Evolutionary conservation across 1,140 invertebrate genomes (phyloP).

Genomic region (Diuraphis noxia): DNA sequence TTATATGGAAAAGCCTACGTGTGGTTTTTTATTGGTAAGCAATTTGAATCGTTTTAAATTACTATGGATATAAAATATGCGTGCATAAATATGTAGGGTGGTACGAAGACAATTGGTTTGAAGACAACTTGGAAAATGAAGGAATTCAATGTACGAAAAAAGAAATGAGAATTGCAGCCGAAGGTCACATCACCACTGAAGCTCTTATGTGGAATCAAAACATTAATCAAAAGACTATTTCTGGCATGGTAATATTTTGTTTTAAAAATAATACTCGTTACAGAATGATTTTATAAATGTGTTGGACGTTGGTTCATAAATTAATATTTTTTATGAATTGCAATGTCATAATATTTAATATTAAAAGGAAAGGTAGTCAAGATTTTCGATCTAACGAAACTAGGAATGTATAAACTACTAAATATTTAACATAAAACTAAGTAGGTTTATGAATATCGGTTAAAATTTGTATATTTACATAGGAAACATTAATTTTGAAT

Average conservation of each 20-base stretch:
- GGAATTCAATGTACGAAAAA: slow-evolving; percentile 89
- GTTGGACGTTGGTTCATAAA: neutral
- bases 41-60: neutral
- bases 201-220: slow-evolving; percentile 98
- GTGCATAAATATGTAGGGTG: slow-evolving; percentile 69
- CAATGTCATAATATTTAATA: neutral
- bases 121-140: slow-evolving; percentile 83
- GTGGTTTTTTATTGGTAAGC: slow-evolving; percentile 97
- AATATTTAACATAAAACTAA: neutral
- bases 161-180: slow-evolving; percentile 89
- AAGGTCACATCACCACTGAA: slow-evolving; percentile 97
- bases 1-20: slow-evolving; percentile 96
- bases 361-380: neutral
- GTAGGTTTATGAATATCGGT: neutral
- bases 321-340: neutral
- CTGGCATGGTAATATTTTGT: slow-evolving; percentile 74
- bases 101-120: slow-evolving; percentile 99
- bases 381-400: too few species aligned
- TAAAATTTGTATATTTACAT: neutral
- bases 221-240: slow-evolving; percentile 82
- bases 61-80: neutral
- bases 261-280: neutral
- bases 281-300: neutral
- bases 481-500: too few species aligned
- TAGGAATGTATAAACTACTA: neutral